phyloP scores from a whole-genome alignment of 2,797 vertebrate species.

The Danio tinwini region DNA sequence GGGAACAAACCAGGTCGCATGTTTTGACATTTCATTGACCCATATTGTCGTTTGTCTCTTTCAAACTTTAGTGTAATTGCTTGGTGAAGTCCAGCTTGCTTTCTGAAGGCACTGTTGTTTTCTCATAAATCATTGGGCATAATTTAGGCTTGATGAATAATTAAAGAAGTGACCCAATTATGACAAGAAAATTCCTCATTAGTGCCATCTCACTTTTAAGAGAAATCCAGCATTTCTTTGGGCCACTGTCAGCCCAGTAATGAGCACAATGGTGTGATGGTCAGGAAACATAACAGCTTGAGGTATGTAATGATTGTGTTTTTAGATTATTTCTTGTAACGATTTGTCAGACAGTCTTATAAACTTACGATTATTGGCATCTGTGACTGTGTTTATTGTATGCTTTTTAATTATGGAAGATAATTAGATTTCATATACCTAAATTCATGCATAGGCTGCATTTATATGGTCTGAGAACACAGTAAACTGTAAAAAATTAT shows the following conservation, averaged over 20 bases:
- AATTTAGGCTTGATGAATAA: slow-evolving; percentile 60
- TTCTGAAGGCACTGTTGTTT: slow-evolving; percentile 33
- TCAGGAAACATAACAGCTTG: slow-evolving; percentile 36
- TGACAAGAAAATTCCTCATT: slow-evolving; percentile 53
- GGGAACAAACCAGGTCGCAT: slow-evolving; percentile 1
- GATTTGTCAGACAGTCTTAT: not conserved
- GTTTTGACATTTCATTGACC: not conserved
- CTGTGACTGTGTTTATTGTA: not conserved
- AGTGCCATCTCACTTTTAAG: slow-evolving; percentile 23
- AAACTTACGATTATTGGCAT: slow-evolving; percentile 1
- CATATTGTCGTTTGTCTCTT: not conserved
- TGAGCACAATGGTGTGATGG: slow-evolving; percentile 21
- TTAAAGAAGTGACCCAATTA: slow-evolving; percentile 67
- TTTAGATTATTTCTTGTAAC: slow-evolving; percentile 24
- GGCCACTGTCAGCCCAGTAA: slow-evolving; percentile 33
- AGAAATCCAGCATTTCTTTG: slow-evolving; percentile 18
- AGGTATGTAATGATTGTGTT: slow-evolving; percentile 29
- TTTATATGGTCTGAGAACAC: slow-evolving; percentile 7
- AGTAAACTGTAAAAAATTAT: too few relatives aligned
- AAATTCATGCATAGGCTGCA: not conserved
- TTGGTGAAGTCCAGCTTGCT: not conserved
- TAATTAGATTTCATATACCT: not conserved
- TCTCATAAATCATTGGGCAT: slow-evolving; percentile 25
- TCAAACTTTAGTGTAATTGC: slow-evolving; percentile 20
- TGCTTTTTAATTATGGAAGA: not conserved